A percentile compares a stretch with the other conserved stretches of the same genome.
phyloP scores from a whole-genome alignment of 2,888 invertebrate species.

The Pyralis farinalis region DNA sequence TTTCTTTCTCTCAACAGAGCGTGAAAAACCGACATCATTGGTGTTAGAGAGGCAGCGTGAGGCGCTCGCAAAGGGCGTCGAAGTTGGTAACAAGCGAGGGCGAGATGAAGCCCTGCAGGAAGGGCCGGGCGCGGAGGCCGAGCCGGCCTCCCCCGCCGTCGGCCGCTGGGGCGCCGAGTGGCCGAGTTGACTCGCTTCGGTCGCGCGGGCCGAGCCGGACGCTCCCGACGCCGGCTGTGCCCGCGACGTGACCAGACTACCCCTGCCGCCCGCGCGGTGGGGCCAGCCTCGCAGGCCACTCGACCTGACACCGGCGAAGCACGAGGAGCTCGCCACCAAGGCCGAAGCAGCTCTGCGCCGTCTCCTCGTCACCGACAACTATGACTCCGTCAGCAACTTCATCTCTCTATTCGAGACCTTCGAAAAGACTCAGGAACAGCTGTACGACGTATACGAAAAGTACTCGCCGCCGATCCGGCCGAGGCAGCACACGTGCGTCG shows the following conservation, averaged over 20 bases:
- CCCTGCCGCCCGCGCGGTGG: slow-evolving; percentile 58
- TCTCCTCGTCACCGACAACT: slow-evolving; percentile 91
- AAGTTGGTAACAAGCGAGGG: slow-evolving; percentile 48
- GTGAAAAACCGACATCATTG: slow-evolving; percentile 85
- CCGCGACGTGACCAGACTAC: slow-evolving; percentile 47
- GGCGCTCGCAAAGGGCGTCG: slow-evolving; percentile 81
- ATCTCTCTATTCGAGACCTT: slow-evolving; percentile 84
- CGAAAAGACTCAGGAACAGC: slow-evolving; percentile 78
- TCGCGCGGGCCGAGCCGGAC: slow-evolving; percentile 37
- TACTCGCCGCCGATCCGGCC: slow-evolving; percentile 90
- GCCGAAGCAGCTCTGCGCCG: slow-evolving; percentile 91
- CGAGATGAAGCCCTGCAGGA: slow-evolving; percentile 42
- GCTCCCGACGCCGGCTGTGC: slow-evolving; percentile 46
- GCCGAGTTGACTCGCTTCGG: slow-evolving; percentile 97
- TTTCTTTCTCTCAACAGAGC: slow-evolving; percentile 79
- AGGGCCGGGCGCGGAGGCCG: slow-evolving; percentile 73
- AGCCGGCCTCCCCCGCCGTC: slow-evolving; percentile 86
- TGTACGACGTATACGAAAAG: slow-evolving; percentile 87
- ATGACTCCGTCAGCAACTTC: slow-evolving; percentile 94
- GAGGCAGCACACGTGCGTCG: slow-evolving; percentile 93
- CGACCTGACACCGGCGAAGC: slow-evolving; percentile 72
- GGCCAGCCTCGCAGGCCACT: slow-evolving; percentile 42
- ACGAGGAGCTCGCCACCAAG: slow-evolving; percentile 89
- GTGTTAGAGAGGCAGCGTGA: slow-evolving; percentile 84
- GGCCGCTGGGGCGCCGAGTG: slow-evolving; percentile 96